Base-by-base conservation (phyloP, 2,113 vertebrate species). In the Ceyx melanurus region DNA sequence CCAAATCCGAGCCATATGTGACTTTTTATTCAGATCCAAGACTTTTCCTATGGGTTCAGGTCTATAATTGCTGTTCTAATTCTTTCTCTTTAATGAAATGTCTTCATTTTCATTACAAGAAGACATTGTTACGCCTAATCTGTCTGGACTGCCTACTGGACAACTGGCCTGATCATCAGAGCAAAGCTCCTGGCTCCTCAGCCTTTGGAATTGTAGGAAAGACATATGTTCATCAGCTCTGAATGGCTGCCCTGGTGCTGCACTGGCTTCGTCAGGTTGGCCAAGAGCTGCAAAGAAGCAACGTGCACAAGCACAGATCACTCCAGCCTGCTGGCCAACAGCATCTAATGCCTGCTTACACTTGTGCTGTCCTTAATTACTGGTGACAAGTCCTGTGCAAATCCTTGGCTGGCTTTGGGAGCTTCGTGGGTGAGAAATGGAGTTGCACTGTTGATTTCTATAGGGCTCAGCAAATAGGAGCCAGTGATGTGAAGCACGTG, bases 191-290 rank as follows among this genome's bases (percentile, higher is more conserved):
- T 1, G 0, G n/a, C 56, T 81, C 42, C 57, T 84, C 61, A 88
- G 54, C 28, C 50, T n/a, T 71, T 68, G 62, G n/a, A 90, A 84
- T 64, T 8, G 28, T 66, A 65, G 58, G 45, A 70, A 73, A 82
- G 42, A 10, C 89, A 84, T 81, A 50, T 67, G 76, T 60, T 89
- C 35, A 73, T 46, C 82, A 67, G 78, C 82, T 80, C 67, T 51
- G 29, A 82, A 57, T 53, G 74, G 42, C 62, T 95, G 86, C 61
- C 22, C 61, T 78, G 68, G 9, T 46, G 65, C 71, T 65, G 45
- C 50, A 6, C 31, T 37, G 60, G 65, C 48, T 67, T 76, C 48
- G 48, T 14, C 53, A 65, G 61, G 48, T 15, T 86, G 83, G 65
- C 77, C 60, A 40, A 84, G 73, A 75, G 48, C 25, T 4, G 4